phyloP scores from a whole-genome alignment of 2,797 vertebrate species.

The Sarcoramphus papa region DNA sequence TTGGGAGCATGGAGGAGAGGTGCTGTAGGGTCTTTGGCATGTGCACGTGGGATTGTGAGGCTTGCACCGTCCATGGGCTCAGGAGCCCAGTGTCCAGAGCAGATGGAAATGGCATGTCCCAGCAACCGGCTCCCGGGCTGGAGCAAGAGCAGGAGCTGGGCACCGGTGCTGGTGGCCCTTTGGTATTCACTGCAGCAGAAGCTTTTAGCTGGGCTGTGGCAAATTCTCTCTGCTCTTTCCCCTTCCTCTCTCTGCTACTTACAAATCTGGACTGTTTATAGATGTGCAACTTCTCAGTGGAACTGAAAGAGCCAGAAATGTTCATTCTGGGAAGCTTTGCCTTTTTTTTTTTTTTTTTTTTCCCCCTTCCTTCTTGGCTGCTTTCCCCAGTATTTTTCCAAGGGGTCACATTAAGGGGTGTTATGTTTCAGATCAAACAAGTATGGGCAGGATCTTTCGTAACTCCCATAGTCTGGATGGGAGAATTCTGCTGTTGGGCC shows the following conservation, averaged over 20 bases:
- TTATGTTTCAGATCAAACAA: constrained; percentile 27
- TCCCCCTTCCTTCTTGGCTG: neutral
- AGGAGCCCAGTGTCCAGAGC: rapidly evolving
- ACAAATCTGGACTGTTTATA: neutral
- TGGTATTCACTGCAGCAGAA: neutral
- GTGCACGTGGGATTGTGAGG: rapidly evolving
- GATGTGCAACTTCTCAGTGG: neutral
- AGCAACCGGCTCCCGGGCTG: neutral
- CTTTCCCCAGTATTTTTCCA: constrained; percentile 49
- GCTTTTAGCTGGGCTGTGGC: neutral
- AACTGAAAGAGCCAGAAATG: neutral
- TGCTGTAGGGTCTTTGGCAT: neutral
- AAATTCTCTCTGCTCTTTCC: neutral
- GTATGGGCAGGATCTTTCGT: neutral
- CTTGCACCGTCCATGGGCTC: rapidly evolving
- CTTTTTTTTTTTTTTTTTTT: too few relatives aligned
- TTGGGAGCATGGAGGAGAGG: neutral
- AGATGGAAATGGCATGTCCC: neutral
- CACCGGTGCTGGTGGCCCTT: neutral
- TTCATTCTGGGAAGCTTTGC: neutral
- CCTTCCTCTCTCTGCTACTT: neutral
- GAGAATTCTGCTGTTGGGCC: neutral
- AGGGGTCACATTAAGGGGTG: constrained; percentile 8
- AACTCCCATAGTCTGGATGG: neutral
- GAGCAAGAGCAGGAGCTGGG: neutral